Base-by-base conservation (phyloP, 2,888 invertebrate species). In the Gnatocerus cornutus region DNA sequence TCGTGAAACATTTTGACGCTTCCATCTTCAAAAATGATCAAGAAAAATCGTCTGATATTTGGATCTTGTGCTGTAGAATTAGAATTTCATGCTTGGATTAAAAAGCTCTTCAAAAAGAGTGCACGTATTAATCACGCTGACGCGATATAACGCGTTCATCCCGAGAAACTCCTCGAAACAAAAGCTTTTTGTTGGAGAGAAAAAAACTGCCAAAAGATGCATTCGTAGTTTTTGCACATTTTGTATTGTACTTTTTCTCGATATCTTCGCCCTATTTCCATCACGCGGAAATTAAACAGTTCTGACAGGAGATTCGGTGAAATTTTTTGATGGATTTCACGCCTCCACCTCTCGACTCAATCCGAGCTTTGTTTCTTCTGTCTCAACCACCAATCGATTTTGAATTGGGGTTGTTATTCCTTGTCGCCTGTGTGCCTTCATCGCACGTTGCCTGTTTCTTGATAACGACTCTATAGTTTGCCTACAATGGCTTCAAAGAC, bases 401-500 rank as follows among this genome's bases (percentile, higher is more conserved):
- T 27, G 41, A 62, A 62, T 62, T 62, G 46, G 59, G 59, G 58
- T 58, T 58, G 58, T 58, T 58, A 58, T 58, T 58, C 45, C 14
- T 55, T 56, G 56, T 39, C 61, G 45, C 59, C 39, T 45, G n/a
- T 45, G 29, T 58, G 45, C 39, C 56, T 56, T 43, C 56, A n/a
- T 43, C 41, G 58, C 58, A 58, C 58, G 58, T 59, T 62, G 62
- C 39, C 62, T 62, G 50, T 62, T 50, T 50, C 50, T 62, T 62
- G 62, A 62, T 62, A 62, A 62, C 48, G 62, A 62, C 50, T 50
- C 50, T 62, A 48, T 63, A 52, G 63, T 52, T 52, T 63, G 41
- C 63, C n/a, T 63, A 63, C 63, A 63, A 63, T 63, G 27, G 63
- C 53, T 53, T 63, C 63, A 63, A 63, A 63, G 63, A 53, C 63